Evolutionary conservation across 2,888 invertebrate genomes (phyloP).

Genomic region (Netelia inedita): DNA sequence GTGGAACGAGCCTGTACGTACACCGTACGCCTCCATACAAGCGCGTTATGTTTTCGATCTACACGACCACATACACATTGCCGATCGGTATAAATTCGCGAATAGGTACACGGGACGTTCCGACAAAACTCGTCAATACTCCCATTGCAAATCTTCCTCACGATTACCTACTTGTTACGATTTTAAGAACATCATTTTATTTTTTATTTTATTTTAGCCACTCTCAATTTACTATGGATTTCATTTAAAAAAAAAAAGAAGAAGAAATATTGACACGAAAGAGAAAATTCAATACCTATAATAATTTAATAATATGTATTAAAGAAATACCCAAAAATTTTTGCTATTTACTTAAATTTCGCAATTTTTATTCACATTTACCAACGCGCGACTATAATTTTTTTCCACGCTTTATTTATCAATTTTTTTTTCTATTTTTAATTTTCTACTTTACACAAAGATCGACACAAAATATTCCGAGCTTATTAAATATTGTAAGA

Average conservation of each 20-base stretch:
- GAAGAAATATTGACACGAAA: too few relatives aligned
- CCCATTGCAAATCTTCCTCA: too few relatives aligned
- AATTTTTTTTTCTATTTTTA: too few relatives aligned
- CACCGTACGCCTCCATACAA: conserved; percentile 46
- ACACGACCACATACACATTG: not conserved
- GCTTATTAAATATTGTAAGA: too few relatives aligned
- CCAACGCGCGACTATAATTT: not conserved
- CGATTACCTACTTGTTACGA: too few relatives aligned
- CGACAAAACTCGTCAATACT: not conserved
- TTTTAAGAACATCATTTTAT: too few relatives aligned
- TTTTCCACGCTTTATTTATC: not conserved
- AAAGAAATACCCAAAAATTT: not conserved
- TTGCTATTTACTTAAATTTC: not conserved
- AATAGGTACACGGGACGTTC: not conserved
- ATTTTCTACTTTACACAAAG: not conserved
- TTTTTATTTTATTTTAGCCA: too few relatives aligned
- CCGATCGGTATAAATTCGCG: not conserved
- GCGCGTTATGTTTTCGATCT: conserved; percentile 47
- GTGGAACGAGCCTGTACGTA: conserved; percentile 46
- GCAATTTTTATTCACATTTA: not conserved
- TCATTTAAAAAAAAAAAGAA: too few relatives aligned
- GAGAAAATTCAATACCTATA: not conserved
- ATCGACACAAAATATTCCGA: not conserved
- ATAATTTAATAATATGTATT: not conserved
- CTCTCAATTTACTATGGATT: too few relatives aligned